phyloP scores from a whole-genome alignment of 2,888 invertebrate species.

The Hoplodrina ambigua region DNA sequence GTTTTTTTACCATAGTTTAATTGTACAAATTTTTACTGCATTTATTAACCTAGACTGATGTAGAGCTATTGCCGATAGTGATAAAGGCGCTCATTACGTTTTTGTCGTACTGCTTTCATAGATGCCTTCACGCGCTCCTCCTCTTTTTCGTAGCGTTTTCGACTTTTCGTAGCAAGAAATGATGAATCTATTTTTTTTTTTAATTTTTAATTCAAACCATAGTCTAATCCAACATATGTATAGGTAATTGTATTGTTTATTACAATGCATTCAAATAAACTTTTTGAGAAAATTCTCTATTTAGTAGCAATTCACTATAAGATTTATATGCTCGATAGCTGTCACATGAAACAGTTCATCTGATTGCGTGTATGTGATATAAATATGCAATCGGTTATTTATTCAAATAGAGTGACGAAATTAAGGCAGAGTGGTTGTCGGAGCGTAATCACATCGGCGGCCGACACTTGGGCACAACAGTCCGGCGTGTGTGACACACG shows the following conservation, averaged over 20 bases:
- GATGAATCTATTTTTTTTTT: background rate
- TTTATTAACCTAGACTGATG: background rate
- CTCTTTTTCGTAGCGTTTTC: background rate
- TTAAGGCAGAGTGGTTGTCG: slow-evolving; percentile 83
- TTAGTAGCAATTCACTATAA: slow-evolving; percentile 65
- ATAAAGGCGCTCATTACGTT: background rate
- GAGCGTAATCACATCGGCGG: slow-evolving; percentile 74
- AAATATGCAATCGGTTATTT: slow-evolving; percentile 85
- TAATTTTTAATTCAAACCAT: slow-evolving; percentile 10
- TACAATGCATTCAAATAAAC: slow-evolving; percentile 32
- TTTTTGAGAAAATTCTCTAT: slow-evolving; percentile 31
- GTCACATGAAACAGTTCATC: slow-evolving; percentile 75
- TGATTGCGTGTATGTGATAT: slow-evolving; percentile 79
- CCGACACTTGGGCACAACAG: slow-evolving; percentile 73
- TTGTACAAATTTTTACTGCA: background rate
- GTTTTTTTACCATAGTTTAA: background rate
- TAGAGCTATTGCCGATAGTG: background rate
- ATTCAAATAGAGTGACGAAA: slow-evolving; percentile 88
- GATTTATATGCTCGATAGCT: slow-evolving; percentile 75
- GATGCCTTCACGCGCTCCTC: background rate
- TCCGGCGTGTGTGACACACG: slow-evolving; percentile 79
- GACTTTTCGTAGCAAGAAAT: background rate
- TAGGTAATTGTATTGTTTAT: slow-evolving; percentile 23
- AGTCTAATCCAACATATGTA: slow-evolving; percentile 2
- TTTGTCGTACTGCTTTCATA: background rate